Evolutionary conservation across 2,797 vertebrate genomes (phyloP), one percentile per base, ranked within the genome.

Genomic region (Chiroxiphia lanceolata): DNA sequence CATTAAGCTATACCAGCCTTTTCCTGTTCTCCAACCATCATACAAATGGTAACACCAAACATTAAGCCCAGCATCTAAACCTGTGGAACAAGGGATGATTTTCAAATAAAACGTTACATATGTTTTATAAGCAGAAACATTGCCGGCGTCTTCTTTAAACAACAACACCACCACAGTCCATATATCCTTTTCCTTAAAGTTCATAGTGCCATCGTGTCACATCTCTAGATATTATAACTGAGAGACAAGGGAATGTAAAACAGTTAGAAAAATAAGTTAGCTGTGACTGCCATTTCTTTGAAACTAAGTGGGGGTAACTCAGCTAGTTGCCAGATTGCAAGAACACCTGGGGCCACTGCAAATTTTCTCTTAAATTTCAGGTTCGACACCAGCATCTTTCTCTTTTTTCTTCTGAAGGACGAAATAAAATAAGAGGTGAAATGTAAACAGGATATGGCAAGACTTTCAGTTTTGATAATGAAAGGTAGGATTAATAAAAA

Each of bases 401-500:
- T 78, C 13, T 10, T 65, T 29, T 88, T 84, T 31, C 51, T 69
- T 64, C 67, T 44, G 23, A 72, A 89, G 51, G 25, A 59, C 22
- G 18, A 85, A 89, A 85, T 84, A 68, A 94, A 93, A 78, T 36
- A 61, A 85, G 74, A 78, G 38, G 27, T 76, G 61, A 87, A 95
- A 93, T 29, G 42, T 87, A 87, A 96, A 91, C 76, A 87, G 54
- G 34, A 57, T 72, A 67, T 23, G 51, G 57, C 59, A 88, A 90
- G 76, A 74, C 48, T 85, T 94, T 92, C 65, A 27, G 38, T 57
- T 90, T 74, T 74, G 90, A 90, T 95, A 82, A 65, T 69, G 36
- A 70, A 93, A 89, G 38, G 50, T 48, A 78, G 29, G 42, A 64
- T 65, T 92, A 87, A 87, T 78, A 74, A 90, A 84, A 96, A 91